Conservation (phyloP, 2,888 invertebrate species). For the Philereme transversata region DNA sequence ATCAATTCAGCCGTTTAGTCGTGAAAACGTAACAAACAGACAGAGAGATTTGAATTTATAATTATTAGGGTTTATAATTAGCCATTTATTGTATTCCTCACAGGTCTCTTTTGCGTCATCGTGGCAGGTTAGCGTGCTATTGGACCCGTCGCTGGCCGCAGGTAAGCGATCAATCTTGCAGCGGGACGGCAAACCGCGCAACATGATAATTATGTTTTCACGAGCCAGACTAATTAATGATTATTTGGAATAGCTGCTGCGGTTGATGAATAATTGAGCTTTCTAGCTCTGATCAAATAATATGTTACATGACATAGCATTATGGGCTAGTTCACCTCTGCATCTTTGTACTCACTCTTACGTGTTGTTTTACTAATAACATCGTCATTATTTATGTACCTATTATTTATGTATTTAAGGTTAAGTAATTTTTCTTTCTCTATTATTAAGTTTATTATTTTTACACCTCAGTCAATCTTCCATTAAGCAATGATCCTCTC, state of each 20-base stretch:
- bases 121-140: constrained; percentile 35
- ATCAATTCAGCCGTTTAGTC: too few species aligned
- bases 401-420: too few species aligned
- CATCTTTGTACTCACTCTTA: too few species aligned
- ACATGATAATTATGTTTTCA: constrained; percentile 45
- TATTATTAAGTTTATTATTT: too few species aligned
- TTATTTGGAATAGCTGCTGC: constrained; percentile 34
- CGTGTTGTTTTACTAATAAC: too few species aligned
- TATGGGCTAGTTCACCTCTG: background rate
- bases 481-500: too few species aligned
- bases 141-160: constrained; percentile 18
- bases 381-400: too few species aligned
- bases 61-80: too few species aligned
- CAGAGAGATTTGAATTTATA: too few species aligned
- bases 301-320: constrained; percentile 5
- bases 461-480: too few species aligned
- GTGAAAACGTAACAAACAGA: too few species aligned
- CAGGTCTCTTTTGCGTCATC: constrained; percentile 22
- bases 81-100: background rate
- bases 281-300: constrained; percentile 27
- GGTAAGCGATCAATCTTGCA: constrained; percentile 44
- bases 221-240: constrained; percentile 41
- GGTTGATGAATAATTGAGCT: constrained; percentile 37
- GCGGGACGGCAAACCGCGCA: constrained; percentile 40
- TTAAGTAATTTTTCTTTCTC: too few species aligned